Base-by-base conservation (phyloP, 2,888 invertebrate genomes). In the Homarus gammarus region DNA sequence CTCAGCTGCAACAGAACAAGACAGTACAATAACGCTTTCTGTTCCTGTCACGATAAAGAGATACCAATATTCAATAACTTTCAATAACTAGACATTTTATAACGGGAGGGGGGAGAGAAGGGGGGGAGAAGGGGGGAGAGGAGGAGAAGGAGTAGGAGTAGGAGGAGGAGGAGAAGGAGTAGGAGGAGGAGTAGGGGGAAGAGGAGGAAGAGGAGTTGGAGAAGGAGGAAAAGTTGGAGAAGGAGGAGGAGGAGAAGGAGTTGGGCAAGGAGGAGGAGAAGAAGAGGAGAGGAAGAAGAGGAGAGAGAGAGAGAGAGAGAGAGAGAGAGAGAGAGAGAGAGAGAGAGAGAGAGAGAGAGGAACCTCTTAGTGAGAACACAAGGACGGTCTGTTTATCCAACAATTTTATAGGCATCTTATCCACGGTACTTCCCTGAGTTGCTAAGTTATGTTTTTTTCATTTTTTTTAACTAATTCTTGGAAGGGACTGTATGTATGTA, bases 381-480 rank as follows among this genome's bases (percentile, higher is more conserved):
- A 64, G 64, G 64, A 5, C 3, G n/a, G 27, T 6, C 27, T 64
- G 64, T 64, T 64, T 64, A 64, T 22, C 6, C 6, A 64, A 6
- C 64, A 27, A 27, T 64, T 64, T 64, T 64, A 64, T 27, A 64
- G 64, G 27, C 64, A 6, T 64, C 64, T 64, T 64, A 27, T 64
- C 64, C 64, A 3, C 64, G 12, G 44, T 44, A 64, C 27, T 6
- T 10, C 27, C n/a, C 27, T 1, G 64, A 64, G 27, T 22, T 27
- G 18, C n/a, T 64, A 27, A 70, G 44, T n/a, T 27, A 73, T 73
- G 40, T 77, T 49, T n/a, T 77, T 36, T 75, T 15, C 12, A n/a
- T n/a, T n/a, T n/a, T n/a, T n/a, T n/a, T n/a, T n/a, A n/a, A n/a
- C n/a, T n/a, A n/a, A n/a, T n/a, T n/a, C n/a, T n/a, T n/a, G n/a